phyloP scores from a whole-genome alignment of 2,888 invertebrate species.

The Drosophila putrida region DNA sequence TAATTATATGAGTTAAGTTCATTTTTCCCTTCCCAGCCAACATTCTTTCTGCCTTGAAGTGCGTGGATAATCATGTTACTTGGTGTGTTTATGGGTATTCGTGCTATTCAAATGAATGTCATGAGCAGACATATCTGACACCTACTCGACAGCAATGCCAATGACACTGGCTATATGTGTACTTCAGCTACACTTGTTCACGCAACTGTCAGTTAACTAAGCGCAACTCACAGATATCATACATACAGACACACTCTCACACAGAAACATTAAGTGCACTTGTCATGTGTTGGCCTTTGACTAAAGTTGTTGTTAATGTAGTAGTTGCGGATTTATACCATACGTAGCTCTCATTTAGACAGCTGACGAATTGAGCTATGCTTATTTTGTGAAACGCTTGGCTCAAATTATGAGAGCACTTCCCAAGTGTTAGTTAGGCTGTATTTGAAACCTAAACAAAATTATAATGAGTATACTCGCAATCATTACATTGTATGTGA shows the following conservation, averaged over 20 bases:
- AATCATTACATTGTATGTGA: too few relatives aligned
- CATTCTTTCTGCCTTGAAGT: slow-evolving; percentile 21
- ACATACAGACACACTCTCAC: slow-evolving; percentile 13
- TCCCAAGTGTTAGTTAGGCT: not conserved
- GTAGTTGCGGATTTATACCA: slow-evolving; percentile 21
- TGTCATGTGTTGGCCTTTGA: slow-evolving; percentile 51
- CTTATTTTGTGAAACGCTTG: slow-evolving; percentile 14
- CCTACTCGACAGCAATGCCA: slow-evolving; percentile 9
- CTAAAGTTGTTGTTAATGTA: slow-evolving; percentile 25
- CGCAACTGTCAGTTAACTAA: slow-evolving; percentile 59
- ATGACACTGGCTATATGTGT: slow-evolving; percentile 24
- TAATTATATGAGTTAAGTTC: slow-evolving; percentile 49
- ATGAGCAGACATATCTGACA: slow-evolving; percentile 56
- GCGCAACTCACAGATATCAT: slow-evolving; percentile 28
- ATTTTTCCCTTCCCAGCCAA: slow-evolving; percentile 13
- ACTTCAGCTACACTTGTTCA: slow-evolving; percentile 62
- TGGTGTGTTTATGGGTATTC: not conserved
- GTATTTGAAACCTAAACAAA: not conserved
- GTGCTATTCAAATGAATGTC: slow-evolving; percentile 64
- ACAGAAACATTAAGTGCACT: slow-evolving; percentile 60
- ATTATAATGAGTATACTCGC: not conserved
- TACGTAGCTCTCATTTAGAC: slow-evolving; percentile 41
- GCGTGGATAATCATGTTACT: slow-evolving; percentile 44
- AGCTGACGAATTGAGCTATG: slow-evolving; percentile 53
- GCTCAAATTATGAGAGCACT: slow-evolving; percentile 15